A percentile compares a stretch with the other conserved stretches of the same genome.
phyloP scores from a whole-genome alignment of 2,113 vertebrate genomes.

The Machaerirhynchus nigripectus region DNA sequence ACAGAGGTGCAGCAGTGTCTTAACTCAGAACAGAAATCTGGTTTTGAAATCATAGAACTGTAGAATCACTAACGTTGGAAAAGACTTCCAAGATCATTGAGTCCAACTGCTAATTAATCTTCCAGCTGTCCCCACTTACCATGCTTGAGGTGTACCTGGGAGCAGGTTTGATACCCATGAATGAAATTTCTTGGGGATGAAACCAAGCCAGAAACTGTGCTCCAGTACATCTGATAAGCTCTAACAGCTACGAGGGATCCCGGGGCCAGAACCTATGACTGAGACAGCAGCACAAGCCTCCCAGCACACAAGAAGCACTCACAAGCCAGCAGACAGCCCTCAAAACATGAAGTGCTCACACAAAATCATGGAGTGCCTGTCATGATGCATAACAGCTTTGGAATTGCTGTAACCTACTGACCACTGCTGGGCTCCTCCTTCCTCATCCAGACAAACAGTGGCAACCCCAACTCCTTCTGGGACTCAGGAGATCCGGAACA shows the following conservation, averaged over 20 bases:
- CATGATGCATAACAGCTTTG: fast-evolving
- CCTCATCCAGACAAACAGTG: neutral
- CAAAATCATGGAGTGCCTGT: neutral
- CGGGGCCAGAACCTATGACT: neutral
- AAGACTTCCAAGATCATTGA: neutral
- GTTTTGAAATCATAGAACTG: neutral
- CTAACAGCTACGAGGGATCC: neutral
- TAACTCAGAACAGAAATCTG: neutral
- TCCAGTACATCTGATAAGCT: neutral
- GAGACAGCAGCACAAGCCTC: neutral
- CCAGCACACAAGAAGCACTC: neutral
- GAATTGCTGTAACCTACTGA: neutral
- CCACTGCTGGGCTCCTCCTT: neutral
- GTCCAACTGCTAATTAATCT: neutral
- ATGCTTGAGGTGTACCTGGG: neutral
- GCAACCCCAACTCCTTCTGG: neutral
- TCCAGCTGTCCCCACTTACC: neutral
- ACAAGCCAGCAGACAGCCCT: neutral
- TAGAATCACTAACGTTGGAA: neutral
- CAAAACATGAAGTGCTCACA: neutral
- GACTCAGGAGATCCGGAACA: neutral
- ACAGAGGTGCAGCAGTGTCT: neutral
- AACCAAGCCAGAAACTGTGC: neutral
- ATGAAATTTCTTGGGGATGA: neutral
- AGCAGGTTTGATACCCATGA: neutral